Conservation (phyloP, 2,113 vertebrate species). For the Sciurus niger region DNA sequence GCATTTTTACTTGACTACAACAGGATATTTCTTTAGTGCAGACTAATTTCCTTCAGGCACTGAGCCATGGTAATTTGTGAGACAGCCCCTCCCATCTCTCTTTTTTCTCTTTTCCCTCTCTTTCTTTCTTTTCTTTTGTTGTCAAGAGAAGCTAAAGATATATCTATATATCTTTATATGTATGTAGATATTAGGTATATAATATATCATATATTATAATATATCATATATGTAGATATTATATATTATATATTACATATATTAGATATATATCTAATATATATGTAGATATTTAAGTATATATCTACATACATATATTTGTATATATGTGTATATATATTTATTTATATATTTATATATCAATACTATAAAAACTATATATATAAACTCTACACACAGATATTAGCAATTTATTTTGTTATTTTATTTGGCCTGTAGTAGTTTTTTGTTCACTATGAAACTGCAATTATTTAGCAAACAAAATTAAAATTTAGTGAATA, state of each 20-base stretch:
- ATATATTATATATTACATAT: too few species aligned
- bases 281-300: neutral
- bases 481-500: conserved; percentile 20
- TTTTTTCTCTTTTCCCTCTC: neutral
- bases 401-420: neutral
- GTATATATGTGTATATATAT: too few species aligned
- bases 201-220: too few species aligned
- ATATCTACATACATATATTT: too few species aligned
- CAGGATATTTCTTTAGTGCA: conserved; percentile 47
- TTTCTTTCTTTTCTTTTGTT: too few species aligned
- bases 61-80: conserved; percentile 50
- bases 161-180: neutral
- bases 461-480: neutral
- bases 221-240: too few species aligned
- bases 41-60: conserved; percentile 64
- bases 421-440: neutral
- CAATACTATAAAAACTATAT: neutral
- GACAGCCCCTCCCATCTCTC: neutral
- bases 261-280: neutral
- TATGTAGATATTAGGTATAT: too few species aligned
- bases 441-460: conserved; percentile 18
- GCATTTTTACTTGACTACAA: conserved; percentile 53
- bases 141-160: neutral
- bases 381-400: neutral
- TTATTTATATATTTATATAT: too few species aligned